Conservation (phyloP, 2,888 invertebrate species). For the Rutpela maculata region DNA sequence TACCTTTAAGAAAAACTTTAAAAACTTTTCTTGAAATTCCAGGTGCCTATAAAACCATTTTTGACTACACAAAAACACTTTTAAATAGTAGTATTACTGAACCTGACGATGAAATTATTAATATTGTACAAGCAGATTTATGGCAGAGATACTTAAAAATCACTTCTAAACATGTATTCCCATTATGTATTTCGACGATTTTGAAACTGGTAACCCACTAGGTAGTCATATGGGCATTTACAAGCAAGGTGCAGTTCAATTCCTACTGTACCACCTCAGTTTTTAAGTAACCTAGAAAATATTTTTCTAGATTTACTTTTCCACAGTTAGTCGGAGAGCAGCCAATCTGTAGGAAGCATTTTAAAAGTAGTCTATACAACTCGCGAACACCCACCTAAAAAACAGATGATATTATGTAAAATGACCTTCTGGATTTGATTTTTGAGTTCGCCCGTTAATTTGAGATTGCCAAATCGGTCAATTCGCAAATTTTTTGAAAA, state of each 20-base stretch:
- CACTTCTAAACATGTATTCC: constrained; percentile 18
- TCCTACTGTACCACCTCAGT: constrained; percentile 57
- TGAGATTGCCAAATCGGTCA: too few relatives aligned
- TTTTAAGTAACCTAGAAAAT: constrained; percentile 54
- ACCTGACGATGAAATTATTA: background rate
- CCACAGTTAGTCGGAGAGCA: too few relatives aligned
- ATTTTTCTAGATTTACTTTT: constrained; percentile 57
- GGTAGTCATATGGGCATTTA: constrained; percentile 59
- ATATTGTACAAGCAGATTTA: background rate
- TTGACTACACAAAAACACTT: constrained; percentile 32
- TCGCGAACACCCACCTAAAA: too few relatives aligned
- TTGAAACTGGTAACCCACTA: constrained; percentile 61
- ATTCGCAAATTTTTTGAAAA: too few relatives aligned
- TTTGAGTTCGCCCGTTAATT: too few relatives aligned
- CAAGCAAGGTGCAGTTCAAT: constrained; percentile 61
- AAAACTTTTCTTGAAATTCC: constrained; percentile 42
- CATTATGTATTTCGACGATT: constrained; percentile 60
- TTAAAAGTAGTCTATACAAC: too few relatives aligned
- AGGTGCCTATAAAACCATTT: constrained; percentile 29
- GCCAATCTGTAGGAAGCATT: too few relatives aligned
- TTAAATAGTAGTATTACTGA: constrained; percentile 1
- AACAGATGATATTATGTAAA: too few relatives aligned
- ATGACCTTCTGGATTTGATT: too few relatives aligned
- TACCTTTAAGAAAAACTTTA: constrained; percentile 33
- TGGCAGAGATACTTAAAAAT: background rate